Evolutionary conservation across 1,140 invertebrate genomes (phyloP).

Genomic region (Neomicropteryx cornuta): DNA sequence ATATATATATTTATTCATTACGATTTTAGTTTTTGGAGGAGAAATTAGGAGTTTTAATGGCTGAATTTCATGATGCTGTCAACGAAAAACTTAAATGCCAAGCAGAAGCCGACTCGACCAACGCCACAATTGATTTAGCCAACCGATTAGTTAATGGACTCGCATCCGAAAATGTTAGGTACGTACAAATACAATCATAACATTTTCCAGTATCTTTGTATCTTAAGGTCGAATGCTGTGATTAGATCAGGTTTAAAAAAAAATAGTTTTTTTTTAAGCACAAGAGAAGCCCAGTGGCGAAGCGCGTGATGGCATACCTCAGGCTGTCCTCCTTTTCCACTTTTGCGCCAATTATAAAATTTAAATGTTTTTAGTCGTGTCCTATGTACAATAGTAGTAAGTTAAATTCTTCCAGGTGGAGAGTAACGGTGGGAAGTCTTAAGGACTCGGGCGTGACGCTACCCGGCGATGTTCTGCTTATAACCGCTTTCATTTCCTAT

Average conservation of each 20-base stretch:
- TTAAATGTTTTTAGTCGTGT: too few species aligned
- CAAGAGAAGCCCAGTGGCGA: too few species aligned
- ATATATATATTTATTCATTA: too few species aligned
- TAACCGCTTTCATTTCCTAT: slow-evolving; percentile 93
- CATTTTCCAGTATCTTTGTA: too few species aligned
- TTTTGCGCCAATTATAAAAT: too few species aligned
- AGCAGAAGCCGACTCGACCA: slow-evolving; percentile 73
- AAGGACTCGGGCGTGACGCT: slow-evolving; percentile 52
- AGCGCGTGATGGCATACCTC: too few species aligned
- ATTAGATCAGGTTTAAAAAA: too few species aligned
- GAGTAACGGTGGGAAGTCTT: slow-evolving; percentile 51
- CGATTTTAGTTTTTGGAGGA: slow-evolving; percentile 72
- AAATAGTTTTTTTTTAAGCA: too few species aligned
- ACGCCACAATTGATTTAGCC: slow-evolving; percentile 78
- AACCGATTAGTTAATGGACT: slow-evolving; percentile 87
- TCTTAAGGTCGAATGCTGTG: too few species aligned
- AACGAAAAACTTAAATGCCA: slow-evolving; percentile 82
- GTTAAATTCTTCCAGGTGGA: slow-evolving; percentile 64
- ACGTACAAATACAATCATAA: too few species aligned
- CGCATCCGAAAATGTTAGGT: slow-evolving; percentile 81
- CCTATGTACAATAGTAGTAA: too few species aligned
- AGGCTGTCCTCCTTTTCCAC: too few species aligned
- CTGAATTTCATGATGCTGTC: slow-evolving; percentile 74
- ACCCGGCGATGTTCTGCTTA: slow-evolving; percentile 80
- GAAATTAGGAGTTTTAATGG: slow-evolving; percentile 60